phyloP scores from a whole-genome alignment of 2,113 vertebrate species.

The Gobio gobio region DNA sequence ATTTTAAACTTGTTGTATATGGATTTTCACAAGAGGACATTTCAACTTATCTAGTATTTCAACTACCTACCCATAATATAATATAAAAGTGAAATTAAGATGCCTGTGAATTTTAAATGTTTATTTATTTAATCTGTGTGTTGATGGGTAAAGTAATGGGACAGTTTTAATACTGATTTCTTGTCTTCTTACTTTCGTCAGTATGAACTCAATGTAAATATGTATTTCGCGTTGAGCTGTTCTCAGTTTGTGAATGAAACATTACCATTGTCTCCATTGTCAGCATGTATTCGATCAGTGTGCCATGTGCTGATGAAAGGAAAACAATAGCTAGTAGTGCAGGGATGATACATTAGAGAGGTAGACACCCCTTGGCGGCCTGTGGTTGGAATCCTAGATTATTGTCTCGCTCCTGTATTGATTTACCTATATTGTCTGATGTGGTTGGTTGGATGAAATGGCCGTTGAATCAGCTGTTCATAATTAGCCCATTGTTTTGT shows the following conservation, averaged over 20 bases:
- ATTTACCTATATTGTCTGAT: slow-evolving; percentile 68
- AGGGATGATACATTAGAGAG: slow-evolving; percentile 55
- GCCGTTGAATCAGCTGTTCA: slow-evolving; percentile 71
- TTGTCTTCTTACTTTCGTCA: background rate
- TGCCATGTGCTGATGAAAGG: slow-evolving; percentile 47
- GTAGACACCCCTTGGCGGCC: slow-evolving; percentile 36
- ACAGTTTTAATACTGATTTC: background rate
- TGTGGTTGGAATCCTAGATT: slow-evolving; percentile 50
- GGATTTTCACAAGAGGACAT: background rate
- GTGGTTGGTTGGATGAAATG: slow-evolving; percentile 63
- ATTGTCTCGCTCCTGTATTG: slow-evolving; percentile 66
- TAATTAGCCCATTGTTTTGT: slow-evolving; percentile 60
- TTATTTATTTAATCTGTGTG: background rate
- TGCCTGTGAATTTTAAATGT: background rate
- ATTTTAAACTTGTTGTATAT: too few relatives aligned
- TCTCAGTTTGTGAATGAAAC: slow-evolving; percentile 36
- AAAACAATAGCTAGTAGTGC: slow-evolving; percentile 47
- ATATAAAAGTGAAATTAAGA: background rate
- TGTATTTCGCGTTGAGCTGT: background rate
- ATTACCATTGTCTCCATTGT: background rate
- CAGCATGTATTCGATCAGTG: slow-evolving; percentile 30
- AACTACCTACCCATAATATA: background rate
- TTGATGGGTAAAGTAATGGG: background rate
- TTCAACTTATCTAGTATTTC: background rate
- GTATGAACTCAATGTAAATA: background rate